These are phyloP conservation scores for Coturnix japonica DNA, from an alignment of 2,113 vertebrate species.

Conservation along the genomic window DNA sequence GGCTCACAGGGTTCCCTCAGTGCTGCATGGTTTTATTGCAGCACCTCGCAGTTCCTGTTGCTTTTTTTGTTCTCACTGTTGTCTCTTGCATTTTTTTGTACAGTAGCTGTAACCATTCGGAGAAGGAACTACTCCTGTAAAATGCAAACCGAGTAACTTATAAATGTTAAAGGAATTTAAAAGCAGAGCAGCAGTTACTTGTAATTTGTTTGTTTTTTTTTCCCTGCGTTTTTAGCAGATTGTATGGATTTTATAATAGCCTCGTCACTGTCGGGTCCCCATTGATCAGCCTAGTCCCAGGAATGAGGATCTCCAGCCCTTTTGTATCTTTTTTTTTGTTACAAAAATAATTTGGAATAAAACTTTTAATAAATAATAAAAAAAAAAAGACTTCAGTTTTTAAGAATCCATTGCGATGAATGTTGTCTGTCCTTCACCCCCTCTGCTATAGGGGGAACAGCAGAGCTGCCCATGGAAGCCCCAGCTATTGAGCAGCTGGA, in stretches of 20 bases:
- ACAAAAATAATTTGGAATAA: slow-evolving; percentile 75
- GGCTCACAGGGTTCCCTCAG: background rate
- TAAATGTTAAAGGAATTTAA: slow-evolving; percentile 64
- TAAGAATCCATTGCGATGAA: slow-evolving; percentile 21
- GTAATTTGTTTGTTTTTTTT: slow-evolving; percentile 36
- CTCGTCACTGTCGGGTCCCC: slow-evolving; percentile 54
- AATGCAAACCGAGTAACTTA: slow-evolving; percentile 73
- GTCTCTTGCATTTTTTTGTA: slow-evolving; percentile 61
- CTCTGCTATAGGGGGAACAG: background rate
- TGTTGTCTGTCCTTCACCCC: background rate
- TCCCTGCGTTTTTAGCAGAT: slow-evolving; percentile 68
- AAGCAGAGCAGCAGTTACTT: slow-evolving; percentile 64
- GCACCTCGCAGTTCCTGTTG: background rate
- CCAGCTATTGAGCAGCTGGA: background rate
- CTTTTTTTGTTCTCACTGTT: slow-evolving; percentile 33
- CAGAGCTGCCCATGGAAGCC: background rate
- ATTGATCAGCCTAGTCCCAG: slow-evolving; percentile 65
- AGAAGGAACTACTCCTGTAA: slow-evolving; percentile 66
- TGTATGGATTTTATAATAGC: slow-evolving; percentile 71
- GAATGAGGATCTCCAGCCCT: slow-evolving; percentile 64
- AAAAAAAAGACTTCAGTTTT: slow-evolving; percentile 75
- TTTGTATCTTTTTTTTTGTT: slow-evolving; percentile 78
- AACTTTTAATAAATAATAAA: slow-evolving; percentile 76
- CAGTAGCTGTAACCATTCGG: slow-evolving; percentile 66
- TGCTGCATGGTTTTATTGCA: too few relatives aligned